Conservation (phyloP, 2,797 vertebrate genomes). For the Gymnothorax reevesii region DNA sequence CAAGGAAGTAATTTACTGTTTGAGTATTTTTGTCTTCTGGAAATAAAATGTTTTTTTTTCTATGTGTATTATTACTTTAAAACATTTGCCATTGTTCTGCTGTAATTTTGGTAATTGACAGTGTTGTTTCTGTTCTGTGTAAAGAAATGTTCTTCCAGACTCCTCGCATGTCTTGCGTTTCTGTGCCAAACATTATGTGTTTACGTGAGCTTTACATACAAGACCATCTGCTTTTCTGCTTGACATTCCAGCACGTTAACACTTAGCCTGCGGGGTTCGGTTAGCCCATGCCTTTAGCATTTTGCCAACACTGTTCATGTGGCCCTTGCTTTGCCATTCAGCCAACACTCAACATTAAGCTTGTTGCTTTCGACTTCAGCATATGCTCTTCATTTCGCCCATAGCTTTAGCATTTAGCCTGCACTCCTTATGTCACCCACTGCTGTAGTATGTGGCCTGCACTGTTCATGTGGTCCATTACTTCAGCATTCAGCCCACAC, state of each 20-base stretch:
- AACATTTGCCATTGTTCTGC: background rate
- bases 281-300: too few relatives aligned
- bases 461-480: too few relatives aligned
- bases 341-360: too few relatives aligned
- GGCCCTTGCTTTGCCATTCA: too few relatives aligned
- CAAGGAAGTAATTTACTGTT: conserved; percentile 45
- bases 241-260: background rate
- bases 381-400: too few relatives aligned
- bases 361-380: too few relatives aligned
- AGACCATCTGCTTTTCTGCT: background rate
- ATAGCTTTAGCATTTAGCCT: too few relatives aligned
- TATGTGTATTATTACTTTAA: background rate
- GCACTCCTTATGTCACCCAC: too few relatives aligned
- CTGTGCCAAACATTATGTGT: background rate
- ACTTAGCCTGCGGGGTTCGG: background rate
- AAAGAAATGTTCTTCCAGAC: background rate
- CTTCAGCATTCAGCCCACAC: background rate
- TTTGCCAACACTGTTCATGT: too few relatives aligned
- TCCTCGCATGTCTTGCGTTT: background rate
- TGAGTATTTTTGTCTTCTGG: conserved; percentile 37
- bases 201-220: background rate
- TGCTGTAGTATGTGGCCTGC: too few relatives aligned
- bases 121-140: background rate
- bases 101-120: background rate
- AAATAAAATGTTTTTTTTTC: conserved; percentile 62